A percentile compares a stretch with the other conserved stretches of the same genome.
These are phyloP conservation scores for Furcifer pardalis DNA, from an alignment of 2,797 vertebrate species.

Conservation along the genomic window DNA sequence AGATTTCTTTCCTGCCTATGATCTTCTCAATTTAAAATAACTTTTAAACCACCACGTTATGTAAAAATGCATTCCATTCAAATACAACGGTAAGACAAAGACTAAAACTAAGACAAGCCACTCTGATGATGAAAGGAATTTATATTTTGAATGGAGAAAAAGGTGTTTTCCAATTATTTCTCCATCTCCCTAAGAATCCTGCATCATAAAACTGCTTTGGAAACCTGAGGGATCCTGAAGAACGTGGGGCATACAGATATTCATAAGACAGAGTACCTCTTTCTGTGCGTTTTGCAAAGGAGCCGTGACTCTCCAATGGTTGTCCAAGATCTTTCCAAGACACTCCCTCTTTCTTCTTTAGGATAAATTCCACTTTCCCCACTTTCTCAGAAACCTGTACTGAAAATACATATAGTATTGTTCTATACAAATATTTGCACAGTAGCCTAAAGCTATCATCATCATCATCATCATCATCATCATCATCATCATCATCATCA, in stretches of 20 bases:
- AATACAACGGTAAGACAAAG: background rate
- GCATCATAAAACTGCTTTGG: background rate
- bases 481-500: too few relatives aligned
- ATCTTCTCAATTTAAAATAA: background rate
- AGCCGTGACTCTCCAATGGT: constrained; percentile 82
- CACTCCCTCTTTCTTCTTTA: constrained; percentile 79
- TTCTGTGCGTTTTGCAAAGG: constrained; percentile 80
- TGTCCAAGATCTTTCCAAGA: constrained; percentile 87
- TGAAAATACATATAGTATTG: constrained; percentile 65
- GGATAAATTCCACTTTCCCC: constrained; percentile 89
- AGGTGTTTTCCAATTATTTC: background rate
- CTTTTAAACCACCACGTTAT: background rate
- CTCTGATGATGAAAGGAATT: background rate
- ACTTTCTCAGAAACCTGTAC: constrained; percentile 75
- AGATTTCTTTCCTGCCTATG: background rate
- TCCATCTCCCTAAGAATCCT: background rate
- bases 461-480: too few relatives aligned
- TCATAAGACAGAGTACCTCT: constrained; percentile 76
- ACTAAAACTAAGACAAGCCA: background rate
- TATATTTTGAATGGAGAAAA: background rate
- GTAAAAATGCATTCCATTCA: background rate
- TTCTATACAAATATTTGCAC: constrained; percentile 38
- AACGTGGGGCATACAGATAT: background rate
- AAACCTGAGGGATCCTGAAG: background rate
- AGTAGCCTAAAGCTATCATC: background rate